These are phyloP conservation scores for Teleopsis dalmanni DNA, from an alignment of 1,140 invertebrate species.

Conservation along the genomic window DNA sequence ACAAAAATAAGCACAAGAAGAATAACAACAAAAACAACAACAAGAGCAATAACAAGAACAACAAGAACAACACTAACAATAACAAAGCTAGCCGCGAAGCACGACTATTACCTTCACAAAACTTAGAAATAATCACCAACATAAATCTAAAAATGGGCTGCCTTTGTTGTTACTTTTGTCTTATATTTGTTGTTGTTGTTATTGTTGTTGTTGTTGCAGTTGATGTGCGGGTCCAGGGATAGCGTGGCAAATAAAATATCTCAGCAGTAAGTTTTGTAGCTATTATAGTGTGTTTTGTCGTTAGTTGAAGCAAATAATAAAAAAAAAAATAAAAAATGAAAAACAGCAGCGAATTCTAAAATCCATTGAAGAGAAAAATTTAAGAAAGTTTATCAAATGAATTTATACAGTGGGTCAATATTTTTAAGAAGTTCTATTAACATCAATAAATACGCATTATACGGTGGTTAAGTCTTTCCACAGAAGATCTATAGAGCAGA, in stretches of 20 bases:
- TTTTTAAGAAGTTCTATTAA: too few species aligned
- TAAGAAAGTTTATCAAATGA: not conserved
- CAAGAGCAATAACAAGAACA: not conserved
- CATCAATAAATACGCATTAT: too few species aligned
- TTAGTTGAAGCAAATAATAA: not conserved
- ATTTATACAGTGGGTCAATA: too few species aligned
- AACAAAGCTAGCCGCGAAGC: conserved; percentile 3
- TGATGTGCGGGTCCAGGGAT: not conserved
- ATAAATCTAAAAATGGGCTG: conserved; percentile 41
- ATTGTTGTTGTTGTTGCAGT: conserved; percentile 12
- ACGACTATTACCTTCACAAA: conserved; percentile 12
- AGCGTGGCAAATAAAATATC: not conserved
- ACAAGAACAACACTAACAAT: not conserved
- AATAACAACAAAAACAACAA: not conserved
- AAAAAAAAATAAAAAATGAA: not conserved
- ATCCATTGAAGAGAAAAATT: not conserved
- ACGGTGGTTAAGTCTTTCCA: too few species aligned
- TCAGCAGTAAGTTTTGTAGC: not conserved
- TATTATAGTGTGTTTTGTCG: conserved; percentile 5
- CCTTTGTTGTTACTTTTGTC: not conserved
- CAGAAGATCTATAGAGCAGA: too few species aligned
- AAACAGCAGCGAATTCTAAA: conserved; percentile 5
- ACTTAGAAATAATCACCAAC: conserved; percentile 43
- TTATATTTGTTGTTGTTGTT: conserved; percentile 8
- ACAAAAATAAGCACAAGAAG: conserved; percentile 3